These are phyloP conservation scores for Scleropages formosus DNA, from an alignment of 2,797 vertebrate genomes.

Conservation along the genomic window DNA sequence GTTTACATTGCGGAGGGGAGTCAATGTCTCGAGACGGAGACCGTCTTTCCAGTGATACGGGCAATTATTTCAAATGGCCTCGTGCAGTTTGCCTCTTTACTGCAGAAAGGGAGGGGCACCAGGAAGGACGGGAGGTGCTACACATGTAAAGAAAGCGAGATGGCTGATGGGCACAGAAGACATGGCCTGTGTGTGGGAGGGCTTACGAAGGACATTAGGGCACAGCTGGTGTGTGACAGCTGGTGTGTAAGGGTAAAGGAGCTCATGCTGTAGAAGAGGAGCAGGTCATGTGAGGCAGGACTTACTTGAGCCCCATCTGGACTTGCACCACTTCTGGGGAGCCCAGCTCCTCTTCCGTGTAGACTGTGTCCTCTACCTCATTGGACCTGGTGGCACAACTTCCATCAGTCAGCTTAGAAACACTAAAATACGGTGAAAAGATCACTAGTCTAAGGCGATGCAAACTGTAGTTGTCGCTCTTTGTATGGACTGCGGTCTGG, in stretches of 20 bases:
- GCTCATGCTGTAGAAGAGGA: too few species aligned
- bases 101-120: background rate
- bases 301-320: conserved; percentile 71
- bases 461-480: too few species aligned
- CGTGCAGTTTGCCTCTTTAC: background rate
- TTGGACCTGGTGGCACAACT: conserved; percentile 54
- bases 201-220: background rate
- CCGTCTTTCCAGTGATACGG: too few species aligned
- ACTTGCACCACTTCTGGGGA: conserved; percentile 65
- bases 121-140: too few species aligned
- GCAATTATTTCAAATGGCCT: background rate
- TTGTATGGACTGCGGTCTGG: too few species aligned
- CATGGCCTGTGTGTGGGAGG: background rate
- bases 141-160: too few species aligned
- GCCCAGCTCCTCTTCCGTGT: conserved; percentile 60
- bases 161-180: too few species aligned
- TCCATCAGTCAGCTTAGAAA: background rate
- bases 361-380: conserved; percentile 62
- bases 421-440: background rate
- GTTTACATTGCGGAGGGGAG: background rate
- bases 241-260: background rate
- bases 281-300: too few species aligned
- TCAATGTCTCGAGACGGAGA: background rate
- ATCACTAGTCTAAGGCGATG: too few species aligned
- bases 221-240: too few species aligned